Percentiles rank a stretch among this genome's conserved stretches.
Evolutionary conservation across 1,140 invertebrate species (phyloP).

Genomic region (Carcinoscorpius rotundicauda): DNA sequence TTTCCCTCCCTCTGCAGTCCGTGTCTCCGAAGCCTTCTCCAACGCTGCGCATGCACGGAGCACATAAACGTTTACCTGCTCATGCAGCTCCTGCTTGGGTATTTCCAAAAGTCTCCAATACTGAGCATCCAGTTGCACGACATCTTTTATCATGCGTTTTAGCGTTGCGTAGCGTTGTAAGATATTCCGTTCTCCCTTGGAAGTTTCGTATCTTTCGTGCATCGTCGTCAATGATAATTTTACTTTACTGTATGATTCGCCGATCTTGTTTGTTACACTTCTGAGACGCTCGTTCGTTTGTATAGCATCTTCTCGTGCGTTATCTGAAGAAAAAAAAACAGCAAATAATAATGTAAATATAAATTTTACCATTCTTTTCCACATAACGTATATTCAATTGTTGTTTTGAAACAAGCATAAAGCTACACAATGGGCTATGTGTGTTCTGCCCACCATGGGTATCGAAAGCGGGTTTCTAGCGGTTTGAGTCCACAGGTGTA

Average conservation of each 20-base stretch:
- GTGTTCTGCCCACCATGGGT: no score
- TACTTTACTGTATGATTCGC: conserved; percentile 76
- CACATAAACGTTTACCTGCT: conserved; percentile 79
- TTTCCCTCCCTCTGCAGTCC: conserved; percentile 27
- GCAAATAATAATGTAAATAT: no score
- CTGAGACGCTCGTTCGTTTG: conserved; percentile 74
- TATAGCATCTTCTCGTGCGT: conserved; percentile 75
- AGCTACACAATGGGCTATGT: no score
- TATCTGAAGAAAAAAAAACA: conserved; percentile 24
- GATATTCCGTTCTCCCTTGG: conserved; percentile 68
- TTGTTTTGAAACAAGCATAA: no score
- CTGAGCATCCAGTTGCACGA: conserved; percentile 80
- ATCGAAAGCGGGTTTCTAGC: no score
- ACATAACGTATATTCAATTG: no score
- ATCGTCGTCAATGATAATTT: conserved; percentile 68
- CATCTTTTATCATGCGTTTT: conserved; percentile 85
- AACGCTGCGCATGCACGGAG: conserved; percentile 75
- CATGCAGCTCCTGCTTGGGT: conserved; percentile 62
- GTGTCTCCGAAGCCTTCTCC: conserved; percentile 63
- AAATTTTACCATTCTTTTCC: no score
- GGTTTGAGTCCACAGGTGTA: no score
- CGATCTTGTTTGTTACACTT: conserved; percentile 62
- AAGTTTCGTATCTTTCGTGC: conserved; percentile 73
- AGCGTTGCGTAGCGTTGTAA: conserved; percentile 72
- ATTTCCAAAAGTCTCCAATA: conserved; percentile 88